Evolutionary conservation across 2,797 vertebrate species (phyloP), one percentile per base, ranked within the genome.

Genomic region (Mareca penelope): DNA sequence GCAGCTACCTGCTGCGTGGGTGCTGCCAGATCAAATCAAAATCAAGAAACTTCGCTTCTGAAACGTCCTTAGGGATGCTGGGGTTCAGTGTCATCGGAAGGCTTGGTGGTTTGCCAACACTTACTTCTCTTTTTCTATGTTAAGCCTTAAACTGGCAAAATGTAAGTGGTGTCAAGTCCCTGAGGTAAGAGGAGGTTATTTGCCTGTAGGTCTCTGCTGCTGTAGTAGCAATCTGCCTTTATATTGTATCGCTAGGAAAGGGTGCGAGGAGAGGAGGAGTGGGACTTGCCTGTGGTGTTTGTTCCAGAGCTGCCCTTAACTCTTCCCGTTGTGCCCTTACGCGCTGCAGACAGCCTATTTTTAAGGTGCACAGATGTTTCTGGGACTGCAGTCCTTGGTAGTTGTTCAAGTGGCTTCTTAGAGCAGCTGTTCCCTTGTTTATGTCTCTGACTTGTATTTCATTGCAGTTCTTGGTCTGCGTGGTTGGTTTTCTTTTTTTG

Each of bases 311-410:
- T 69, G 33, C 67, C 77, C 40, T 78, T 76, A 86, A 85, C 59
- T 80, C 76, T 93, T 94, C 70, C 29, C 29, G 68, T 77, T 40
- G 67, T 88, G 50, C 56, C 69, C 18, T 70, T 73, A 44, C 15
- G 16, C 6, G 0, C n/a, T 86, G 79, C 83, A 85, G 80, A 83
- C 70, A 82, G 87, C 67, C 89, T 93, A 85, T 95, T 96, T 96
- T 95, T 92, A 93, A 85, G 93, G 89, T 89, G 70, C 80, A 48
- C 91, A 94, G 95, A 80, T 97, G 93, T 96, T 91, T 92, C 91
- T 93, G 21, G 71, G 69, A 16, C 63, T 92, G 67, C 61, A 77
- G 85, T 76, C 71, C 29, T 91, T 85, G 37, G 19, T 90, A 69
- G 77, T 55, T 93, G 68, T 50, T 89, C 80, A 89, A 94, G 87